Conservation (phyloP, 2,888 invertebrate species). For the Athalia circularis region DNA sequence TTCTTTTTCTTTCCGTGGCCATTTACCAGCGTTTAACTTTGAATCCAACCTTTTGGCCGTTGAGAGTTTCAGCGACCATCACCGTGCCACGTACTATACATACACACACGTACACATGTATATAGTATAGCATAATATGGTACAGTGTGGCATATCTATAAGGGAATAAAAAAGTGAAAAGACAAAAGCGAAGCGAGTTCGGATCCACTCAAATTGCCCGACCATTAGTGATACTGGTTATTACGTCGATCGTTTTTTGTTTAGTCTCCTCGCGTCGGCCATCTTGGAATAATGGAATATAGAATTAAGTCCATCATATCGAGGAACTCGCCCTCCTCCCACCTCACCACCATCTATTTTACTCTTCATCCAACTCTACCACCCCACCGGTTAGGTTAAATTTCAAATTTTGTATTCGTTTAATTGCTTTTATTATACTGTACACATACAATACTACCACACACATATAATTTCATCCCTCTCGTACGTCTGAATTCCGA, state of each 20-base stretch:
- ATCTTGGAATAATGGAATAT: slow-evolving; percentile 72
- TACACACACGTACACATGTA: no score
- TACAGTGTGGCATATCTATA: slow-evolving; percentile 43
- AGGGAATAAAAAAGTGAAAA: slow-evolving; percentile 55
- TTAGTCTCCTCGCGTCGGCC: slow-evolving; percentile 68
- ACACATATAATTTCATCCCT: slow-evolving; percentile 31
- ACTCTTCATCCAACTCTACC: background rate
- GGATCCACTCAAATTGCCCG: slow-evolving; percentile 73
- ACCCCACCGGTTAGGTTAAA: background rate
- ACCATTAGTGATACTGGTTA: slow-evolving; percentile 74
- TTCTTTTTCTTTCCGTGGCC: slow-evolving; percentile 44
- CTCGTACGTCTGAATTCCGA: slow-evolving; percentile 20
- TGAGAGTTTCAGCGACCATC: slow-evolving; percentile 44
- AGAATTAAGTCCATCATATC: slow-evolving; percentile 61
- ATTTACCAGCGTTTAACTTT: slow-evolving; percentile 63
- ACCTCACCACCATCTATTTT: background rate
- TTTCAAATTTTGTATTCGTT: slow-evolving; percentile 36
- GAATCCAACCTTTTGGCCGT: slow-evolving; percentile 52
- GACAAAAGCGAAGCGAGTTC: slow-evolving; percentile 63
- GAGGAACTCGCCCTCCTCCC: slow-evolving; percentile 12
- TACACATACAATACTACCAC: background rate
- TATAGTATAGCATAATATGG: background rate
- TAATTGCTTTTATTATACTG: slow-evolving; percentile 29
- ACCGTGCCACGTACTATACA: background rate
- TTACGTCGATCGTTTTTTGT: slow-evolving; percentile 73